Conservation (phyloP, 2,888 invertebrate genomes). For the Prosapia bicincta region DNA sequence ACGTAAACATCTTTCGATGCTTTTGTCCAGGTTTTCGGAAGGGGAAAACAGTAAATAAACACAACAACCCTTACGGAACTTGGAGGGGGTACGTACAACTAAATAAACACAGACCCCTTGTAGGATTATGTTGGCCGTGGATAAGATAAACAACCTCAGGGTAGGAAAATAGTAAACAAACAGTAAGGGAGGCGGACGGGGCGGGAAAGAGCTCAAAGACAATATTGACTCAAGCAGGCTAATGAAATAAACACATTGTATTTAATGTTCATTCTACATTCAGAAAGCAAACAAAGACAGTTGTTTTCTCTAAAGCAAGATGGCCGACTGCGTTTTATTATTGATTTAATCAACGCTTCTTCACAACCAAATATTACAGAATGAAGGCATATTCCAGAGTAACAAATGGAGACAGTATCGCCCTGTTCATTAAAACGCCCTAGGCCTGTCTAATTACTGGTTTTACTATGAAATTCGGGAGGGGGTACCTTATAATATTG, state of each 20-base stretch:
- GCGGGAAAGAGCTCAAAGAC: conserved; percentile 7
- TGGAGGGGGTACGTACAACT: conserved; percentile 3
- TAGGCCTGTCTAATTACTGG: neutral
- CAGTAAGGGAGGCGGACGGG: conserved; percentile 19
- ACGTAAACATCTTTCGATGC: conserved; percentile 33
- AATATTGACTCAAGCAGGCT: conserved; percentile 18
- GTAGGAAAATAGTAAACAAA: conserved; percentile 27
- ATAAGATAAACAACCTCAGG: conserved; percentile 30
- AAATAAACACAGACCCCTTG: conserved; percentile 27
- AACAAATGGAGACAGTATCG: neutral
- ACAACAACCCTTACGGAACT: conserved; percentile 17
- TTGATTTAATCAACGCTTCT: conserved; percentile 7
- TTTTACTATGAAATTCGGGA: neutral
- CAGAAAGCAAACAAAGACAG: conserved; percentile 10
- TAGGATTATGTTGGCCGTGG: conserved; percentile 26
- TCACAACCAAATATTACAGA: neutral
- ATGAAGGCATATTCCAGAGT: neutral
- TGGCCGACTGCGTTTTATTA: neutral
- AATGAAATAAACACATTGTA: conserved; percentile 13
- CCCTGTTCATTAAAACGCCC: neutral
- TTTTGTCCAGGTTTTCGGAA: neutral
- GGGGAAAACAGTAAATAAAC: conserved; percentile 27
- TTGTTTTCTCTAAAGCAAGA: neutral
- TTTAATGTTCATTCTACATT: conserved; percentile 8
- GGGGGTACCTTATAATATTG: neutral